A percentile compares a stretch with the other conserved stretches of the same genome.
Conservation (phyloP, 2,888 invertebrate genomes). For the Drosophila monieri region DNA sequence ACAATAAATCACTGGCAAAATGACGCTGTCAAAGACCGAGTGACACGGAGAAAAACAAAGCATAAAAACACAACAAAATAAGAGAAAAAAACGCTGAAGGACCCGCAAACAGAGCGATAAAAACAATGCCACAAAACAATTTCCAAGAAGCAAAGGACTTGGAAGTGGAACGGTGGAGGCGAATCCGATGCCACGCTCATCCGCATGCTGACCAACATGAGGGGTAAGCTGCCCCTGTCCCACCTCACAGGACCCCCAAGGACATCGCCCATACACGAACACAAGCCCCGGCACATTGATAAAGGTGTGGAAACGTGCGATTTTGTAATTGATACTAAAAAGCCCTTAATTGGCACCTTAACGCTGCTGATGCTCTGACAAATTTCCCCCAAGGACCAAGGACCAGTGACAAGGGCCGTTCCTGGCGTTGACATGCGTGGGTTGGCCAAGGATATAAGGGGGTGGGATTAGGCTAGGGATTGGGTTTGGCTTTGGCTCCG, state of each 20-base stretch:
- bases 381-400: constrained; percentile 81
- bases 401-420: constrained; percentile 54
- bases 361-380: constrained; percentile 82
- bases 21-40: constrained; percentile 70
- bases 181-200: constrained; percentile 28
- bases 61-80: not conserved
- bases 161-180: constrained; percentile 6
- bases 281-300: constrained; percentile 45
- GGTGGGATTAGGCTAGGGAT: not conserved
- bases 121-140: constrained; percentile 75
- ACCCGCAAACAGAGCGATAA: constrained; percentile 39
- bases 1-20: constrained; percentile 75
- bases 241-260: constrained; percentile 27
- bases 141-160: constrained; percentile 54
- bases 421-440: constrained; percentile 71
- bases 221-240: constrained; percentile 13
- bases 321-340: constrained; percentile 84
- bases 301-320: constrained; percentile 81
- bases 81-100: constrained; percentile 13
- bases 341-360: constrained; percentile 84
- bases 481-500: constrained; percentile 3
- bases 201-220: constrained; percentile 58
- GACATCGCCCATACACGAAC: constrained; percentile 20
- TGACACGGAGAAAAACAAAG: constrained; percentile 43
- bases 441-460: constrained; percentile 25